These are phyloP conservation scores for Drosophila paulistorum DNA, from an alignment of 1,140 invertebrate species.

Conservation along the genomic window DNA sequence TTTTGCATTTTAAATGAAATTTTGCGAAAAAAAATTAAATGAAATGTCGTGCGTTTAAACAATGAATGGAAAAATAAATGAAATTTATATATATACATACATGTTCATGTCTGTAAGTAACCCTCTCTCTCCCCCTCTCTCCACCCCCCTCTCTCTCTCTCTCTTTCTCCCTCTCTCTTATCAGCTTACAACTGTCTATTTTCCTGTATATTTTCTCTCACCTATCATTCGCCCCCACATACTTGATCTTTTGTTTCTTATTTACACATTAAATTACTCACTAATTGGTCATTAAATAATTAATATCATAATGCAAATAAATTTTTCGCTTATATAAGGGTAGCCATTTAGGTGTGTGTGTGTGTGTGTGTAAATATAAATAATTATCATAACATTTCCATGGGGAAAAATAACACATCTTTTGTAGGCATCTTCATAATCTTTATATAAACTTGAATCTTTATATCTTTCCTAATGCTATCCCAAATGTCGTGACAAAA, in stretches of 20 bases:
- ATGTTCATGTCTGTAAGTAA: conserved; percentile 1
- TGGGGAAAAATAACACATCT: not conserved
- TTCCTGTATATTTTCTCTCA: not conserved
- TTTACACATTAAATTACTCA: conserved; percentile 14
- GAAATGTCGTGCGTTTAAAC: conserved; percentile 40
- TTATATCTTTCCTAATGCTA: too few species aligned
- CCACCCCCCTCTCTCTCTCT: not conserved
- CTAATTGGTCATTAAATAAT: conserved; percentile 72
- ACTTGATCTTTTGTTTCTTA: conserved; percentile 35
- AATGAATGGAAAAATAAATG: conserved; percentile 15
- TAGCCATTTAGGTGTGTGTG: not conserved
- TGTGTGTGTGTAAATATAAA: not conserved
- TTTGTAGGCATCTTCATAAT: not conserved
- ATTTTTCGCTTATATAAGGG: not conserved
- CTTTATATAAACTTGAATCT: not conserved
- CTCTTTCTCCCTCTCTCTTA: not conserved
- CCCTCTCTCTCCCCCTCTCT: not conserved
- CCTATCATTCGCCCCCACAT: conserved; percentile 10
- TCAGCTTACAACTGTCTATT: not conserved
- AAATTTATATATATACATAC: conserved; percentile 1
- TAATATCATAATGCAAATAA: conserved; percentile 42
- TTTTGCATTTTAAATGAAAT: conserved; percentile 56
- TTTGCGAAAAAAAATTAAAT: conserved; percentile 47
- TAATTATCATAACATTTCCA: not conserved
- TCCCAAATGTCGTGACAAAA: too few species aligned